These are phyloP conservation scores for Rhea pennata DNA, from an alignment of 2,113 vertebrate genomes.

Conservation along the genomic window DNA sequence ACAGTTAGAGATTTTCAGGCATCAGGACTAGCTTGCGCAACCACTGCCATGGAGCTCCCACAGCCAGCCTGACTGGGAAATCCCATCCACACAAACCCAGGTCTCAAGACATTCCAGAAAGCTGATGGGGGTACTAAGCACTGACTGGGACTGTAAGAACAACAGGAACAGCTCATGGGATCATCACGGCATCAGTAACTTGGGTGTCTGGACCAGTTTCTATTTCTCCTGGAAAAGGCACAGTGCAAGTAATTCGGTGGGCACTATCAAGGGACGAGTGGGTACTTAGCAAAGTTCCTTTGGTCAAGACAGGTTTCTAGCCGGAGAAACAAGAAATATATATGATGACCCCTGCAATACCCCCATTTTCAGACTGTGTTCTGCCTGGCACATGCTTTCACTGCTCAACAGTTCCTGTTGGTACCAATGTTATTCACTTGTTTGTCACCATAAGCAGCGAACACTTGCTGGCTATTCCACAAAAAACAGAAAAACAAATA, in stretches of 20 bases:
- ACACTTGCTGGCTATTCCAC: background rate
- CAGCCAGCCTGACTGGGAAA: rapidly evolving
- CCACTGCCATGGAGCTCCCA: background rate
- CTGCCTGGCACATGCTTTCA: background rate
- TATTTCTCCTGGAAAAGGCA: background rate
- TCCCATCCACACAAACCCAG: background rate
- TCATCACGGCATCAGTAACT: background rate
- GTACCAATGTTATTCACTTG: background rate
- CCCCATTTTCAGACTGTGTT: background rate
- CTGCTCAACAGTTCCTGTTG: background rate
- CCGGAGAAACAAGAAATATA: background rate
- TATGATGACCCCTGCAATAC: background rate
- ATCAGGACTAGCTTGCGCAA: background rate
- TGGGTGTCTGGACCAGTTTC: background rate
- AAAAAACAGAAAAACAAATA: background rate
- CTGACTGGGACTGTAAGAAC: background rate
- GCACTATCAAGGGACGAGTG: background rate
- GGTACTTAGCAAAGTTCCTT: background rate
- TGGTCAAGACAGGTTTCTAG: background rate
- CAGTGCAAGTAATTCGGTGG: background rate
- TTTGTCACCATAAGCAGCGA: background rate
- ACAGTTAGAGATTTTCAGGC: background rate
- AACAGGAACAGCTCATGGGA: background rate
- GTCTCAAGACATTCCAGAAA: background rate
- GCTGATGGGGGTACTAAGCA: background rate